Evolutionary conservation across 2,113 vertebrate species (phyloP).

Genomic region (Argyrosomus japonicus): DNA sequence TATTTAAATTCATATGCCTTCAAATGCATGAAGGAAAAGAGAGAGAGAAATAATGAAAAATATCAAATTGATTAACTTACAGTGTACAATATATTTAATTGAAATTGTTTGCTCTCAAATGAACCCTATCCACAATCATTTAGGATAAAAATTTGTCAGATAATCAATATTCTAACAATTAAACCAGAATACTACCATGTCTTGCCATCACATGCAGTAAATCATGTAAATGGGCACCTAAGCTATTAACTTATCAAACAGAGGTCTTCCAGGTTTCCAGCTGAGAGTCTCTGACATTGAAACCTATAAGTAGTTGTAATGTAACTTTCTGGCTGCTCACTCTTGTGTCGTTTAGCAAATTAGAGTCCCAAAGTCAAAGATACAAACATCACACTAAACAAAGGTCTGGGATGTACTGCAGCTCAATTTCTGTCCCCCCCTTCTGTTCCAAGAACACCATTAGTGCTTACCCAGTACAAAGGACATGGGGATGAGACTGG

Average conservation of each 20-base stretch:
- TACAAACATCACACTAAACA: neutral
- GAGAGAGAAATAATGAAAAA: neutral
- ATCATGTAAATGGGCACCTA: neutral
- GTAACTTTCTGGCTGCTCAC: neutral
- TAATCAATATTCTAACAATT: neutral
- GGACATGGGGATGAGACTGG: constrained; percentile 93
- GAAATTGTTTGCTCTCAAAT: neutral
- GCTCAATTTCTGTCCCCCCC: neutral
- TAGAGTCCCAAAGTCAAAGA: neutral
- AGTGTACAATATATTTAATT: neutral
- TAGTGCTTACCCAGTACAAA: constrained; percentile 89
- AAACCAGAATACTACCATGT: neutral
- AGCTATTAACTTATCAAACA: neutral
- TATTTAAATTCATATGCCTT: neutral
- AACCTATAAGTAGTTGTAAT: neutral
- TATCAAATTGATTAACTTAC: neutral
- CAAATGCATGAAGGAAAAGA: neutral
- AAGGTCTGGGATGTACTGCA: neutral
- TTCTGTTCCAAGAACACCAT: neutral
- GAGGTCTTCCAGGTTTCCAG: neutral
- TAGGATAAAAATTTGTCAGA: neutral
- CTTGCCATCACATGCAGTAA: neutral
- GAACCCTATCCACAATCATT: neutral
- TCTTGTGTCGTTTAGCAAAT: neutral
- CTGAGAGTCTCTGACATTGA: neutral